These are phyloP conservation scores for Lepidocolaptes lacrymiger DNA, from an alignment of 2,797 vertebrate species.

Conservation along the genomic window DNA sequence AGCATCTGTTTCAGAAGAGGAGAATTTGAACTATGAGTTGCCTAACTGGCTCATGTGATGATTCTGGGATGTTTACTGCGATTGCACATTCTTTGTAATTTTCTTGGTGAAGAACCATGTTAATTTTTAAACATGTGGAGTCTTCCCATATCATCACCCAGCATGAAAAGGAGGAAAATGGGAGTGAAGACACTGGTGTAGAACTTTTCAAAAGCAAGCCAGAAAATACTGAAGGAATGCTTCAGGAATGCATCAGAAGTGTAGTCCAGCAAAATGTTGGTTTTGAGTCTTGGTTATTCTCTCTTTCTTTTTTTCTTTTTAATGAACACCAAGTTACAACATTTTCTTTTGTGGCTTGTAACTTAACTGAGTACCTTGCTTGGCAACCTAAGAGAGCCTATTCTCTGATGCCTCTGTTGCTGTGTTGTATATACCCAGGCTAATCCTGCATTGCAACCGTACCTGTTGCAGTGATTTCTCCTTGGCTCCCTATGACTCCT, in stretches of 20 bases:
- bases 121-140: neutral
- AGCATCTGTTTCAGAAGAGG: neutral
- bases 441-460: neutral
- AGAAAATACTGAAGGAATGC: neutral
- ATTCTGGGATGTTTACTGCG: neutral
- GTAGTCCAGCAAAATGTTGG: neutral
- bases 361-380: neutral
- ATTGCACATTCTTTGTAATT: neutral
- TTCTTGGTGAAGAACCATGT: neutral
- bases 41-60: neutral
- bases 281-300: neutral
- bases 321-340: neutral
- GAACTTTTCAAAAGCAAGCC: neutral
- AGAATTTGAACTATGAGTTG: neutral
- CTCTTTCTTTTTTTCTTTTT: neutral
- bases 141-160: neutral
- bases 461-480: neutral
- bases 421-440: too few relatives aligned
- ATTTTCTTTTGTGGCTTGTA: neutral
- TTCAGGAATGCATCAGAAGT: neutral
- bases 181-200: neutral
- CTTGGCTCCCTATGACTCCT: neutral
- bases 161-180: neutral
- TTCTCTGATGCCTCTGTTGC: neutral
- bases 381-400: neutral